phyloP scores from a whole-genome alignment of 2,888 invertebrate genomes.

The Resseliella maxima region DNA sequence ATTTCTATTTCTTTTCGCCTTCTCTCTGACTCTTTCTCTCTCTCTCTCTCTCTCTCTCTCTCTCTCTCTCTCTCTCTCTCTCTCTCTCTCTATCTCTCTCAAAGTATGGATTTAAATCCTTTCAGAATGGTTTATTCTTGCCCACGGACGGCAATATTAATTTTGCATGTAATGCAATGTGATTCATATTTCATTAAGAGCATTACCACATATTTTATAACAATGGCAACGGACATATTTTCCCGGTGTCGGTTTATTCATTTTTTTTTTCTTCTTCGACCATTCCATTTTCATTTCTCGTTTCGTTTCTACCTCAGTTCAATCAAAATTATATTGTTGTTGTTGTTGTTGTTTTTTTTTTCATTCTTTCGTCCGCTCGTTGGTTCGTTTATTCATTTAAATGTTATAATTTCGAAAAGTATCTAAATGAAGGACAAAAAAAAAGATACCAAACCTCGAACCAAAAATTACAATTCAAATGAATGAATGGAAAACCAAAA shows the following conservation, averaged over 20 bases:
- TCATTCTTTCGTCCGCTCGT: too few relatives aligned
- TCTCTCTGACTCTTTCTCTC: not conserved
- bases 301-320: not conserved
- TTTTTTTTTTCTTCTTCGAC: not conserved
- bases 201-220: conserved; percentile 54
- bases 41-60: not conserved
- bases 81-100: not conserved
- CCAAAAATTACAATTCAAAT: conserved; percentile 21
- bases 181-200: conserved; percentile 48
- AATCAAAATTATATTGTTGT: not conserved
- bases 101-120: not conserved
- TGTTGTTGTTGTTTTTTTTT: not conserved
- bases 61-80: too few relatives aligned
- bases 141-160: too few relatives aligned
- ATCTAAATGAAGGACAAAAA: not conserved
- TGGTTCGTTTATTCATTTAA: too few relatives aligned
- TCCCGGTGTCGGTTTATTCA: not conserved
- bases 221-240: not conserved
- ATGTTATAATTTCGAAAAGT: not conserved
- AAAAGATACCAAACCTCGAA: not conserved
- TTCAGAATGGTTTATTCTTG: too few relatives aligned
- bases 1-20: not conserved
- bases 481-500: conserved; percentile 11
- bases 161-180: conserved; percentile 53
- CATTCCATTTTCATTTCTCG: not conserved